Base-by-base conservation (phyloP, 2,888 invertebrate genomes). In the Antheraea yamamai region DNA sequence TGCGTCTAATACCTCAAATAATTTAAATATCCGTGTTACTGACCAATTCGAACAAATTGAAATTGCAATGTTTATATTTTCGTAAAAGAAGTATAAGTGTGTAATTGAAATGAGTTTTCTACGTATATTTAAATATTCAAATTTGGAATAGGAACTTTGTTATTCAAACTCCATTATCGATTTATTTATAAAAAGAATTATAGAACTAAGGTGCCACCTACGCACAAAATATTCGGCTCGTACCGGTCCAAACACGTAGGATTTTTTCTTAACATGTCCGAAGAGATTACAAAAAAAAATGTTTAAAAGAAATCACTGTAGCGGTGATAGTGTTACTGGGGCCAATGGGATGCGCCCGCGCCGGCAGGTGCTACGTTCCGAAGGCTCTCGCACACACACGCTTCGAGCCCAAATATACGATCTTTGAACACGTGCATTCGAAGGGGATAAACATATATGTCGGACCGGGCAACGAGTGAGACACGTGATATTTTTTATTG, bases 391-490 rank as follows among this genome's bases (percentile, higher is more conserved):
- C 92, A 90, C 94, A 92, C 92, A 91, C 89, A 90, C 89, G 88
- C 84, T 81, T 81, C 81, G 86, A 87, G 79, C 84, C 89, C 87
- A 87, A 92, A 92, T 91, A 90, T 92, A 93, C 90, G 92, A 93
- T 89, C 92, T 85, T 82, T 87, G 95, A 95, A 95, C 95, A 95
- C 95, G 95, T 95, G 95, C 95, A 95, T 95, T 91, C 92, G 94
- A 94, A 85, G 88, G 92, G 93, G 95, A 95, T 90, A 89, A 88
- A 91, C 78, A 91, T 94, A 94, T 82, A 77, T 81, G 81, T 77
- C 75, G 47, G 58, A 51, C 81, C 74, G 79, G 78, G 76, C 82
- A 75, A 78, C 77, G 89, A 94, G 83, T 78, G 89, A 85, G 95
- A 95, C 78, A 78, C 81, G 79, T 74, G 81, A 92, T 88, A 90